phyloP scores from a whole-genome alignment of 2,113 vertebrate genomes.

The Phyllostomus discolor region DNA sequence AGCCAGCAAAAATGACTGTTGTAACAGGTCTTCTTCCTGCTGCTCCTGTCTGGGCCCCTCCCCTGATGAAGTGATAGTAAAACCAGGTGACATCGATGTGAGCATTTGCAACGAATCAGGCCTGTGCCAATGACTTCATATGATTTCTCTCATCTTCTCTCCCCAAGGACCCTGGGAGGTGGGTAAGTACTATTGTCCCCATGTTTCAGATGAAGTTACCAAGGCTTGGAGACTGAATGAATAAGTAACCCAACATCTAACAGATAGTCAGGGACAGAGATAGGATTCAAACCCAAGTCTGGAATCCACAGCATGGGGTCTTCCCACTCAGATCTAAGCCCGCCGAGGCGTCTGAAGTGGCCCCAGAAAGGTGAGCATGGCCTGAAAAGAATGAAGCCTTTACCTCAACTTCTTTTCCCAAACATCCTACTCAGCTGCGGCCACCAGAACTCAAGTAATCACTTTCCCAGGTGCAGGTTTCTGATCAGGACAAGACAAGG shows the following conservation, averaged over 20 bases:
- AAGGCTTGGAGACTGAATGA: background rate
- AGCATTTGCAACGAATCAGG: accelerated
- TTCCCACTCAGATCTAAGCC: background rate
- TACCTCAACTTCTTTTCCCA: background rate
- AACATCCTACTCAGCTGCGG: background rate
- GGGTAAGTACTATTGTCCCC: too few species aligned
- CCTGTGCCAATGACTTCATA: background rate
- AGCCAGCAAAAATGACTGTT: background rate
- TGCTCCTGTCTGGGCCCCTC: too few species aligned
- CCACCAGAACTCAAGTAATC: background rate
- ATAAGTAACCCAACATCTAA: background rate
- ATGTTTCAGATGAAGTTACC: background rate
- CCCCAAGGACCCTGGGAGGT: accelerated
- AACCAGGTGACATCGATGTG: background rate
- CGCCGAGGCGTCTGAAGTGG: too few species aligned
- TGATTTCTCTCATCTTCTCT: background rate
- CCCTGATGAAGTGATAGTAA: background rate
- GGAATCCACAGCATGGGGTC: too few species aligned
- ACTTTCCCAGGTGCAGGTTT: background rate
- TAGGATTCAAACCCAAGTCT: background rate
- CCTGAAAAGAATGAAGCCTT: background rate
- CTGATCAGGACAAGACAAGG: background rate
- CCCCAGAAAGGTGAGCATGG: background rate
- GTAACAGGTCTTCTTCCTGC: accelerated
- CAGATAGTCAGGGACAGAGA: background rate